phyloP scores from a whole-genome alignment of 2,113 vertebrate genomes.

The Bothrops jararaca region DNA sequence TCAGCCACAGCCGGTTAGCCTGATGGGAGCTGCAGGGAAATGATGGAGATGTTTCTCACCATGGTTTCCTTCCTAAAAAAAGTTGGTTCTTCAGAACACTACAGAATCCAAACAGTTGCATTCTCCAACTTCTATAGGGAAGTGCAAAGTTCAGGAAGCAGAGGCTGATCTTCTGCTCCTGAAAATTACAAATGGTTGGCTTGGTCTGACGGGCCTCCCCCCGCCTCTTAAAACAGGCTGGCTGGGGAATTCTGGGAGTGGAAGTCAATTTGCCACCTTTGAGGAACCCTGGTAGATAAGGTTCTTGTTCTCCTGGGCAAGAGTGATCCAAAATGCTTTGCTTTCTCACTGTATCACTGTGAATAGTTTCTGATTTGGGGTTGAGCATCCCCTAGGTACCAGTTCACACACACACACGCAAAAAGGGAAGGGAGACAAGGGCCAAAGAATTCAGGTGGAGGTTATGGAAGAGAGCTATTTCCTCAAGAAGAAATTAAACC shows the following conservation, averaged over 20 bases:
- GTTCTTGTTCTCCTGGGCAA: neutral
- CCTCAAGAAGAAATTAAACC: neutral
- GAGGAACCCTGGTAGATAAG: neutral
- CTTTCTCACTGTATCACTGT: neutral
- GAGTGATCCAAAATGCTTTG: neutral
- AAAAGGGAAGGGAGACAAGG: neutral
- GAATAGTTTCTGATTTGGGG: neutral
- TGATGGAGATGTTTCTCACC: neutral
- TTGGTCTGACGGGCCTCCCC: neutral
- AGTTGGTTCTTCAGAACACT: neutral
- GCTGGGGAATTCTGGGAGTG: neutral
- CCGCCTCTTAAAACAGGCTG: neutral
- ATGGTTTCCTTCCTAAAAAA: neutral
- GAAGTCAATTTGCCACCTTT: neutral
- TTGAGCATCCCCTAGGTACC: neutral
- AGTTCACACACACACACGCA: neutral
- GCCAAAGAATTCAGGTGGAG: neutral
- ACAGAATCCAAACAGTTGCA: neutral
- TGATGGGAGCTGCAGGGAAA: neutral
- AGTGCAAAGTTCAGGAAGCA: neutral
- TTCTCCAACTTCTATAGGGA: neutral
- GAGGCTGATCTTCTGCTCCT: neutral
- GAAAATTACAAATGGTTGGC: neutral
- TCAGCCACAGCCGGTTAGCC: neutral
- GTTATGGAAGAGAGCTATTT: neutral